A percentile compares a stretch with the other conserved stretches of the same genome.
Evolutionary conservation across 1,140 invertebrate species (phyloP).

Genomic region (Conus betulinus): DNA sequence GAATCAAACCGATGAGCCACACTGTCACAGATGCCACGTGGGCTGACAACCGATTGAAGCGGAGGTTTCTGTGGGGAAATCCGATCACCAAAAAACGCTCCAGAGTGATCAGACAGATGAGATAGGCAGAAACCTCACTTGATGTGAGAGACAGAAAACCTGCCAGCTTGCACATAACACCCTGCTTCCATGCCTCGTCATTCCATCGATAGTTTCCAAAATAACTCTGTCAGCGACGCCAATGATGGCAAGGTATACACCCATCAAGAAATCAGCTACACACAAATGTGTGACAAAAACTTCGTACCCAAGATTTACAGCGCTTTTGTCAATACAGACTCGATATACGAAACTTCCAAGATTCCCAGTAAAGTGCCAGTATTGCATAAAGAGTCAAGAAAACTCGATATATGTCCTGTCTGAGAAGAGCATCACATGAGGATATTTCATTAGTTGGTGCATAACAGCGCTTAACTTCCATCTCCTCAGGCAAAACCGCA

Average conservation of each 20-base stretch:
- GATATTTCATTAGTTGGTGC: slow-evolving; percentile 5
- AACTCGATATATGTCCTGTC: neutral
- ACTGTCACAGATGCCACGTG: neutral
- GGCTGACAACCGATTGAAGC: slow-evolving; percentile 29
- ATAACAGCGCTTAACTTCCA: neutral
- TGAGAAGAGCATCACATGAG: slow-evolving; percentile 11
- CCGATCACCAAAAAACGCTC: slow-evolving; percentile 60
- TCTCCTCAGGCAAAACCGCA: neutral
- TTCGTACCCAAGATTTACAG: neutral
- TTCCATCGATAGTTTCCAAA: slow-evolving; percentile 13
- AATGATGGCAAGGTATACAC: slow-evolving; percentile 19
- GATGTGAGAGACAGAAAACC: slow-evolving; percentile 61
- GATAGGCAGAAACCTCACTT: slow-evolving; percentile 55
- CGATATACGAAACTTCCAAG: neutral
- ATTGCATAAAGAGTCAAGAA: neutral
- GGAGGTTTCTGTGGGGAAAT: slow-evolving; percentile 50
- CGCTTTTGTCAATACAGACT: neutral
- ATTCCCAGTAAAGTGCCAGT: neutral
- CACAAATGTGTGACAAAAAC: slow-evolving; percentile 15
- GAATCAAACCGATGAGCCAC: slow-evolving; percentile 43
- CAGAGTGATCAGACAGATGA: slow-evolving; percentile 61
- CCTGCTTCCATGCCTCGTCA: slow-evolving; percentile 6
- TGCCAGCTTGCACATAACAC: slow-evolving; percentile 39
- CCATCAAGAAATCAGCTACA: slow-evolving; percentile 27
- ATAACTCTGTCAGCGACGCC: slow-evolving; percentile 24